A percentile compares a stretch with the other conserved stretches of the same genome.
Evolutionary conservation across 2,797 vertebrate species (phyloP).

Genomic region (Tokudaia muenninki): DNA sequence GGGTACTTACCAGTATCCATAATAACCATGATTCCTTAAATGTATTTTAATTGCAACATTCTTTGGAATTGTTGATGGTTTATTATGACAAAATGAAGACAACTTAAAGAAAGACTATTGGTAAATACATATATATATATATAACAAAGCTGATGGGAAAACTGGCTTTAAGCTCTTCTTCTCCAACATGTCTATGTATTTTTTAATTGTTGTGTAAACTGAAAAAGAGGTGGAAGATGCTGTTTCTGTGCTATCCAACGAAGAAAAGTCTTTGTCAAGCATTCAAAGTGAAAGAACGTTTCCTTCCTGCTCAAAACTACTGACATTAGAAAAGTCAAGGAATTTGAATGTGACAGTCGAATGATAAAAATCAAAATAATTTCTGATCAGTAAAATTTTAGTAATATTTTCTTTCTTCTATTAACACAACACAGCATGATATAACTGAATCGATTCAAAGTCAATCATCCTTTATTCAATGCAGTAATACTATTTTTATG

Average conservation of each 20-base stretch:
- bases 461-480: background rate
- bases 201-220: background rate
- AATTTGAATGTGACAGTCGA: constrained; percentile 29
- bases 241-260: background rate
- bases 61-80: constrained; percentile 76
- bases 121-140: constrained; percentile 45
- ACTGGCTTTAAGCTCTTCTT: constrained; percentile 65
- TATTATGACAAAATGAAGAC: constrained; percentile 82
- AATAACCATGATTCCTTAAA: constrained; percentile 75
- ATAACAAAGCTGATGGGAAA: constrained; percentile 4
- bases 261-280: constrained; percentile 13
- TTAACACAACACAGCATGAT: background rate
- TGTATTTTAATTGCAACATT: constrained; percentile 83
- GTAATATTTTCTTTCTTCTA: background rate
- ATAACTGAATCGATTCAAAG: constrained; percentile 11
- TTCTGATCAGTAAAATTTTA: constrained; percentile 55
- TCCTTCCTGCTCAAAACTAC: constrained; percentile 20
- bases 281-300: constrained; percentile 12
- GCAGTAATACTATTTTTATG: constrained; percentile 34
- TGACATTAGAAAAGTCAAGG: constrained; percentile 48
- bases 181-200: background rate
- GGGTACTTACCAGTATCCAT: constrained; percentile 70
- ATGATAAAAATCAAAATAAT: constrained; percentile 40
- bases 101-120: constrained; percentile 56
- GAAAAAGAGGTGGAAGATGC: background rate